phyloP scores from a whole-genome alignment of 2,113 vertebrate species.

The Neopipo cinnamomea region DNA sequence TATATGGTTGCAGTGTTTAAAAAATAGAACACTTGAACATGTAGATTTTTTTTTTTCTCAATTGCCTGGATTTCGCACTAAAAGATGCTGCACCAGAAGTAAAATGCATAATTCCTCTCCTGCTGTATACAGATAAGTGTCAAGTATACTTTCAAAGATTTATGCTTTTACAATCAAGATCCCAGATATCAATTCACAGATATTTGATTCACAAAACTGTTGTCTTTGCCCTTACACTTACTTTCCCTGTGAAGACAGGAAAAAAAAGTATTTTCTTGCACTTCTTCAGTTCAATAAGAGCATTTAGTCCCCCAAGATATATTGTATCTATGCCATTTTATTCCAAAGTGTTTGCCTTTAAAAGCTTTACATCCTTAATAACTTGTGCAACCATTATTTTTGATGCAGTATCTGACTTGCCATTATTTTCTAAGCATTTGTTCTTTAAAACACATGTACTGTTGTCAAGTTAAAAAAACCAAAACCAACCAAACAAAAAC shows the following conservation, averaged over 20 bases:
- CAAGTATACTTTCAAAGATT: background rate
- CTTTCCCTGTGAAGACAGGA: rapidly evolving
- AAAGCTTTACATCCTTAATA: background rate
- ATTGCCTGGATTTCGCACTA: background rate
- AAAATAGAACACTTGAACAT: background rate
- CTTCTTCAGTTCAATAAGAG: background rate
- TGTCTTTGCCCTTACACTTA: background rate
- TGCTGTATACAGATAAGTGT: background rate
- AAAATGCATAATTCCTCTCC: background rate
- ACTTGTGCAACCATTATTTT: background rate
- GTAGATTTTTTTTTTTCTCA: background rate
- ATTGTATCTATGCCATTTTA: background rate
- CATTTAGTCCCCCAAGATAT: background rate
- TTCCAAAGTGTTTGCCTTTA: background rate
- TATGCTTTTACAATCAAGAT: background rate
- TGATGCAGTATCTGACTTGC: background rate
- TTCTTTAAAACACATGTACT: background rate
- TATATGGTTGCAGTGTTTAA: background rate
- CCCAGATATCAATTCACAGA: background rate
- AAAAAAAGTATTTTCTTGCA: background rate
- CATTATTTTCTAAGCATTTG: background rate
- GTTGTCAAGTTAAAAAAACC: background rate
- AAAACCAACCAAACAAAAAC: background rate
- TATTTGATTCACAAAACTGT: background rate
- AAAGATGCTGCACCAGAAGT: background rate